These are phyloP conservation scores for Dunckerocampus dactyliophorus DNA, from an alignment of 2,113 vertebrate species.

Conservation along the genomic window DNA sequence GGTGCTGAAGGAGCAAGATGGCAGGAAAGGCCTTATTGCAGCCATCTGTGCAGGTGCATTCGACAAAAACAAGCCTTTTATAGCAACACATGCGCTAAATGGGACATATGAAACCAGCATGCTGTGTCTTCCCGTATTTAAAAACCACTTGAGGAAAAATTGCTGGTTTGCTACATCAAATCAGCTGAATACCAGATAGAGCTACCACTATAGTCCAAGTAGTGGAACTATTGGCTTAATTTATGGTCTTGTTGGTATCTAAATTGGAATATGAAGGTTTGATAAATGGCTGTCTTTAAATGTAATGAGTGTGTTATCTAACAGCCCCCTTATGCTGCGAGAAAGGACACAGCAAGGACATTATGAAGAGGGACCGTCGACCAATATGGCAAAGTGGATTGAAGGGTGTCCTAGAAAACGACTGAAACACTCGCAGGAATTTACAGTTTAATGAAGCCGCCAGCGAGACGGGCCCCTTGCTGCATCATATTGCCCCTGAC, in stretches of 20 bases:
- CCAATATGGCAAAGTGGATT: constrained; percentile 53
- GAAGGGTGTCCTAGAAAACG: constrained; percentile 70
- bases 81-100: not conserved
- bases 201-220: not conserved
- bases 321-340: constrained; percentile 20
- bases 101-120: not conserved
- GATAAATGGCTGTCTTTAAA: constrained; percentile 34
- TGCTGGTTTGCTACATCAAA: not conserved
- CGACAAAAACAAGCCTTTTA: not conserved
- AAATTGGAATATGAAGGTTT: constrained; percentile 21
- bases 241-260: constrained; percentile 12
- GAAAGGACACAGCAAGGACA: constrained; percentile 62
- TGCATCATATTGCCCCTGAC: constrained; percentile 8
- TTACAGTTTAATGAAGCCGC: constrained; percentile 57
- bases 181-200: not conserved
- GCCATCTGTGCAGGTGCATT: constrained; percentile 94
- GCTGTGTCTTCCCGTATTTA: not conserved
- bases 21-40: constrained; percentile 89
- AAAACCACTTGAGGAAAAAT: not conserved
- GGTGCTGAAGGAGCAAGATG: constrained; percentile 88
- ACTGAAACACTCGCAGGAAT: constrained; percentile 60
- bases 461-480: constrained; percentile 11
- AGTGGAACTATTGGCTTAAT: not conserved
- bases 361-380: constrained; percentile 47
- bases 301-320: constrained; percentile 34